Percentiles rank a stretch among this genome's conserved stretches.
These are phyloP conservation scores for Oxygymnocypris stewartii DNA, from an alignment of 2,113 vertebrate species.

Conservation along the genomic window DNA sequence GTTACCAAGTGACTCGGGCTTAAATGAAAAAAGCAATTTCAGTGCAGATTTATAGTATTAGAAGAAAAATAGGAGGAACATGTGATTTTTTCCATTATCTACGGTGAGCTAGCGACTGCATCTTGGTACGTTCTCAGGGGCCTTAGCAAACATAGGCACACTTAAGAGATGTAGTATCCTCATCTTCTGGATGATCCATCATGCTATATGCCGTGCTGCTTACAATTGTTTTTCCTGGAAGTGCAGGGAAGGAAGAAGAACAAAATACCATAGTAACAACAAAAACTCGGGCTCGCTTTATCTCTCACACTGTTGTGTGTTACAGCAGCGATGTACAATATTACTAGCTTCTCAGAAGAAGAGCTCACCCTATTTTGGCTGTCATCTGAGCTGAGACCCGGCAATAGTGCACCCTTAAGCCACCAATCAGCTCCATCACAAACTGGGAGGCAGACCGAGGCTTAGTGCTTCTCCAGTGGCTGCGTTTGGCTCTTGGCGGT, in stretches of 20 bases:
- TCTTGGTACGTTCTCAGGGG: constrained; percentile 64
- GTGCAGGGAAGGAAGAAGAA: constrained; percentile 49
- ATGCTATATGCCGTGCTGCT: constrained; percentile 62
- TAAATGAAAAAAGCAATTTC: constrained; percentile 52
- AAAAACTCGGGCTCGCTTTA: constrained; percentile 59
- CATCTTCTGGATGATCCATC: constrained; percentile 67
- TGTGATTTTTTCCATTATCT: constrained; percentile 52
- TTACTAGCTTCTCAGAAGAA: constrained; percentile 42
- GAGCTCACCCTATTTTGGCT: background rate
- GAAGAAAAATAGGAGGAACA: constrained; percentile 43
- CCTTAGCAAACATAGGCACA: constrained; percentile 54
- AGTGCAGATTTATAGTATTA: constrained; percentile 46
- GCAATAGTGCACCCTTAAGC: constrained; percentile 46
- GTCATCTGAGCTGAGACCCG: background rate
- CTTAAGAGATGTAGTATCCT: constrained; percentile 61
- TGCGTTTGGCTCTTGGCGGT: background rate
- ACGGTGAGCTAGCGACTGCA: constrained; percentile 66
- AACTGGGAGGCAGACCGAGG: constrained; percentile 4
- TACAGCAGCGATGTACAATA: constrained; percentile 49
- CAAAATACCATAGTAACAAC: constrained; percentile 67
- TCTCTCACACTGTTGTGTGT: constrained; percentile 52
- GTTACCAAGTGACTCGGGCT: background rate
- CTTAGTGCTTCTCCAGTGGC: constrained; percentile 36
- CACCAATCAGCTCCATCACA: constrained; percentile 26
- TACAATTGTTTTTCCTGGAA: constrained; percentile 70